These are phyloP conservation scores for Thereva nobilitata DNA, from an alignment of 2,888 invertebrate genomes.

Conservation along the genomic window DNA sequence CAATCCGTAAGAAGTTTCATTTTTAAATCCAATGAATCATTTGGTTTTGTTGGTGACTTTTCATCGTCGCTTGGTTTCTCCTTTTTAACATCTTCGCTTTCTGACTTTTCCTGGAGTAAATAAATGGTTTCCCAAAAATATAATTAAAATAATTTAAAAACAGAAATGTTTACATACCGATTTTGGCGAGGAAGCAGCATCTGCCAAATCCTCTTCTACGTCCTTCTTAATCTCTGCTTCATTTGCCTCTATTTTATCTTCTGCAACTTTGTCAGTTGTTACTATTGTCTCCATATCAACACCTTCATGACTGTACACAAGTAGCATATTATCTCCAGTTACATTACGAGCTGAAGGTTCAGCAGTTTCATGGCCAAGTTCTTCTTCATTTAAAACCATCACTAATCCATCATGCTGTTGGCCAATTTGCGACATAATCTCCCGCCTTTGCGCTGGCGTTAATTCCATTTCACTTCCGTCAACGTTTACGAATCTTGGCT, in stretches of 20 bases:
- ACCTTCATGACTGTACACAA: constrained; percentile 52
- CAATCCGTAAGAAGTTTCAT: constrained; percentile 52
- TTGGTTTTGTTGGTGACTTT: background rate
- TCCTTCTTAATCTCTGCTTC: constrained; percentile 45
- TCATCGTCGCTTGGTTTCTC: background rate
- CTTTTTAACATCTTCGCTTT: background rate
- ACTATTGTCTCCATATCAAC: background rate
- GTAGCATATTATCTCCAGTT: constrained; percentile 46
- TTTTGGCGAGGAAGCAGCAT: too few species aligned
- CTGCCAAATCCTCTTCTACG: background rate
- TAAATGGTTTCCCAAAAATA: too few species aligned
- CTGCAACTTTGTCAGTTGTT: constrained; percentile 32
- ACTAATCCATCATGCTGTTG: constrained; percentile 56
- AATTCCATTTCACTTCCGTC: constrained; percentile 58
- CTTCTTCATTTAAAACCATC: constrained; percentile 55
- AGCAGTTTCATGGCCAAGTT: constrained; percentile 30
- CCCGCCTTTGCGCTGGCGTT: constrained; percentile 56
- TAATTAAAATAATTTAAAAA: too few species aligned
- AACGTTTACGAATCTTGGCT: constrained; percentile 60
- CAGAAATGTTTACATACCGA: too few species aligned
- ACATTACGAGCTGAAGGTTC: constrained; percentile 24
- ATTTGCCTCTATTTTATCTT: constrained; percentile 43
- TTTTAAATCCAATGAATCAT: constrained; percentile 48
- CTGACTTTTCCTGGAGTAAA: constrained; percentile 5
- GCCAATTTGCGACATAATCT: constrained; percentile 56